Base-by-base conservation (phyloP, 2,888 invertebrate genomes). In the Archaeoteleia sp. region DNA sequence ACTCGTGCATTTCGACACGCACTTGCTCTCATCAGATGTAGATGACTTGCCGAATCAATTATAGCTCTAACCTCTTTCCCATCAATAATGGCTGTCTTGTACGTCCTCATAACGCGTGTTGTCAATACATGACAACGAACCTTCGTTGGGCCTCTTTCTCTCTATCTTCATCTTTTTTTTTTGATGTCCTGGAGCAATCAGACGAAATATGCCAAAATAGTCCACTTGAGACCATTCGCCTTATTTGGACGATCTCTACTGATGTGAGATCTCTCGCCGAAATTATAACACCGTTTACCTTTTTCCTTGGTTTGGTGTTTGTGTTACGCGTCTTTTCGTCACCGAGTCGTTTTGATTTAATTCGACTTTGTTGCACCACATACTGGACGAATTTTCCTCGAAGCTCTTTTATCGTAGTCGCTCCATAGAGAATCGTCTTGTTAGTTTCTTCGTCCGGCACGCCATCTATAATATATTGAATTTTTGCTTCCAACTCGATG, bases 171-270 rank as follows among this genome's bases (percentile, higher is more conserved):
- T n/a, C n/a, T n/a, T n/a, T n/a, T n/a, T n/a, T n/a, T n/a, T n/a
- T n/a, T n/a, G n/a, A n/a, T n/a, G n/a, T n/a, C n/a, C n/a, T n/a
- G n/a, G n/a, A n/a, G n/a, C n/a, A n/a, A n/a, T n/a, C n/a, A n/a
- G 15, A 20, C 10, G 46, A 15, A 1, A 46, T 15, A 17, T 58
- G 58, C 7, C 48, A 40, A 14, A 48, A 48, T 9, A 48, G 17
- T 2, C n/a, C 15, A 25, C 34, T 58, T 58, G 1, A 14, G 6
- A 7, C 57, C 57, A 34, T 72, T 58, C 1, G 20, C 20, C 25
- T 62, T 70, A 9, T 62, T 13, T 1, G 51, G 12, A 43, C 71
- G 67, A 7, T 34, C 25, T 3, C 14, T 37, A n/a, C 55, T 20
- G 1, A 55, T 9, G 8, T 55, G 55, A 1, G 35, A 27, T 15